A percentile compares a stretch with the other conserved stretches of the same genome.
phyloP scores from a whole-genome alignment of 2,888 invertebrate species.

The Pyrgus malvae region DNA sequence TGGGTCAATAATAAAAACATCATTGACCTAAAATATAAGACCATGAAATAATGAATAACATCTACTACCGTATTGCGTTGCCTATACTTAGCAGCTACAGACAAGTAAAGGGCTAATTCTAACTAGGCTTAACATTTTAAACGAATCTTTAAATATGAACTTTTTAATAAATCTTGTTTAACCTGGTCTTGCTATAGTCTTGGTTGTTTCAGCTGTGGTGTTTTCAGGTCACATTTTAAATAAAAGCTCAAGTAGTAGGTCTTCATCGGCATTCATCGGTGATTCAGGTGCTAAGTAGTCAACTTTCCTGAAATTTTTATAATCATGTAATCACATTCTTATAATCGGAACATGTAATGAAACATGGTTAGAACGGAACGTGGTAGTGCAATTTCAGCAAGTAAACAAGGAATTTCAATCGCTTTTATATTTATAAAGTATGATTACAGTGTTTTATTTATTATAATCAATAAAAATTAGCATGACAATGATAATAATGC shows the following conservation, averaged over 20 bases:
- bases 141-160: too few relatives aligned
- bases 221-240: constrained; percentile 66
- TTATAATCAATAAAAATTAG: too few relatives aligned
- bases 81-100: constrained; percentile 27
- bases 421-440: too few relatives aligned
- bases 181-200: constrained; percentile 8
- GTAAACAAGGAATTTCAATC: too few relatives aligned
- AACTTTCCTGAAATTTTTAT: constrained; percentile 53
- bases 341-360: too few relatives aligned
- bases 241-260: constrained; percentile 71
- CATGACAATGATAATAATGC: too few relatives aligned
- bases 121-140: too few relatives aligned
- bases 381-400: too few relatives aligned
- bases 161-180: constrained; percentile 7
- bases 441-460: too few relatives aligned
- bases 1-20: background rate
- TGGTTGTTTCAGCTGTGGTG: constrained; percentile 21
- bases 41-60: constrained; percentile 6
- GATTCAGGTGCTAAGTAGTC: constrained; percentile 75
- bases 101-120: constrained; percentile 20
- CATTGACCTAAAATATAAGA: background rate
- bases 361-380: too few relatives aligned
- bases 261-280: constrained; percentile 76
- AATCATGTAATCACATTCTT: background rate
- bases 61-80: constrained; percentile 10